Percentiles rank a stretch among this genome's conserved stretches.
Evolutionary conservation across 1,140 invertebrate species (phyloP).

Genomic region (Pseudachorutes palmiensis): DNA sequence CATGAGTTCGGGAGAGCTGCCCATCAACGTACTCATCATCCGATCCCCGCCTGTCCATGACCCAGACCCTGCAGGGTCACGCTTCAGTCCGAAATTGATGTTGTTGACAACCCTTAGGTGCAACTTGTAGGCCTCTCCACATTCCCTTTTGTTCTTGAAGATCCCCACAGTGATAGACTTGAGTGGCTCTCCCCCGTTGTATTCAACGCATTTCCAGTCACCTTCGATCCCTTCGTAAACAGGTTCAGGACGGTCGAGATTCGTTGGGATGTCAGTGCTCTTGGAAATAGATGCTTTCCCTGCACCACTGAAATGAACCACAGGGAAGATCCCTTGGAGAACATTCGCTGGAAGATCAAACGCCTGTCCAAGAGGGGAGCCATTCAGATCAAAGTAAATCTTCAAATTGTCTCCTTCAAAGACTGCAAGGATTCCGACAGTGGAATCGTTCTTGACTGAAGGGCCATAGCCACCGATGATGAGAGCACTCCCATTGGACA

Average conservation of each 20-base stretch:
- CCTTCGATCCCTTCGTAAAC: constrained; percentile 11
- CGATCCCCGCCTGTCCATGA: background rate
- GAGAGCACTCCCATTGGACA: constrained; percentile 1
- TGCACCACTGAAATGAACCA: constrained; percentile 9
- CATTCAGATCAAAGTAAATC: constrained; percentile 8
- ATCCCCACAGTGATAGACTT: background rate
- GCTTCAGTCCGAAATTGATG: background rate
- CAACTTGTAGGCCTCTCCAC: background rate
- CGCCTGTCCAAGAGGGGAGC: background rate
- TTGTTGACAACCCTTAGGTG: background rate
- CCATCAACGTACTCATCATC: background rate
- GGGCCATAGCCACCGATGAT: constrained; percentile 2
- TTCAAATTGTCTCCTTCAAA: background rate
- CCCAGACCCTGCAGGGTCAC: background rate
- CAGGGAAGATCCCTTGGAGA: constrained; percentile 1
- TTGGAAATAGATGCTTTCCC: constrained; percentile 2
- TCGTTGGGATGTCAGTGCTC: background rate
- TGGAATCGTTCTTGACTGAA: background rate
- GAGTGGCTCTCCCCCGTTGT: background rate
- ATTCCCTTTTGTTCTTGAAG: background rate
- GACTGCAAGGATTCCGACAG: background rate
- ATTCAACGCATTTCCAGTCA: background rate
- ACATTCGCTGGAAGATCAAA: background rate
- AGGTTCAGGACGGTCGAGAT: constrained; percentile 1
- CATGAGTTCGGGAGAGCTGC: background rate